Evolutionary conservation across 2,797 vertebrate genomes (phyloP), one percentile per base, ranked within the genome.

Genomic region (Heterohyrax brucei): DNA sequence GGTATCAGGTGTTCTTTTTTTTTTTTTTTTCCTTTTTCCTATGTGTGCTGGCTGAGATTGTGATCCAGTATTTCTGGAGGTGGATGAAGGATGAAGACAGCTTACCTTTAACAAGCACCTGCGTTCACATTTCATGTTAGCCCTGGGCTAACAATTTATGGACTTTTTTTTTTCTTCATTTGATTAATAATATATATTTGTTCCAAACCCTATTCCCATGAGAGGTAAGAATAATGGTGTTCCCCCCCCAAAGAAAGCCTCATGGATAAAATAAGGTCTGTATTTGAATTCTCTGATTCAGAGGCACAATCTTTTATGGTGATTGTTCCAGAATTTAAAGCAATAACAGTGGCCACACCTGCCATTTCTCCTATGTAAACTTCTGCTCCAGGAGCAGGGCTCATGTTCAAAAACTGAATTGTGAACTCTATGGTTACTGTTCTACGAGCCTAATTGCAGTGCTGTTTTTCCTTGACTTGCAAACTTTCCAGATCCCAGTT

Each of bases 391-490:
- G 53, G 59, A 79, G 33, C 44, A 93, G 22, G 28, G 26, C 28
- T 59, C 18, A 48, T 10, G 6, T 66, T 91, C 73, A 62, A 80
- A 96, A 97, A 88, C 83, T 77, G 59, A 62, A 62, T 75, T 33
- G 10, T 6, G 33, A 61, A 30, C 10, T 82, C 33, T 88, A 84
- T 28, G 33, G 26, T 86, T 89, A 30, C 39, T 68, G 76, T 48
- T 81, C 12, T 53, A 72, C 64, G 39, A 89, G 33, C 68, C 21
- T 61, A 48, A 33, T 87, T 78, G 75, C 21, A n/a, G 2, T n/a
- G 5, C 62, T 72, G 78, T 68, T 30, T n/a, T 9, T 1, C 30
- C 33, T 77, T 33, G 18, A 30, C 30, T 59, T 87, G n/a, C 12
- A 87, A 91, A 66, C 39, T n/a, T 94, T 88, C 62, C 24, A 68